A percentile compares a stretch with the other conserved stretches of the same genome.
These are phyloP conservation scores for Drosophila sp. DNA, from an alignment of 1,140 invertebrate species.

Conservation along the genomic window DNA sequence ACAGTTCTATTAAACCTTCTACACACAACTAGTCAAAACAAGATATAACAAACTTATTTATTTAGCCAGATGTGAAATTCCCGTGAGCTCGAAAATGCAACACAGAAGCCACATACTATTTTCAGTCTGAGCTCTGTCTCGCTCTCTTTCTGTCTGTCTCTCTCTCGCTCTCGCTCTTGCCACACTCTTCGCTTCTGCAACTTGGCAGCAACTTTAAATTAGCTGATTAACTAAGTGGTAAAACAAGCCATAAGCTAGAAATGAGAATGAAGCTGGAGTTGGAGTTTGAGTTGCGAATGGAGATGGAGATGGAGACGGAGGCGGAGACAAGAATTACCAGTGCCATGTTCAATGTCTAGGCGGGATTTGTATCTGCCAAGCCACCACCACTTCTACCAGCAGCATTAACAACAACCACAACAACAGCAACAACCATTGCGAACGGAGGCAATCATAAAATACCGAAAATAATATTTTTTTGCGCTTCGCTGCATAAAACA, in stretches of 20 bases:
- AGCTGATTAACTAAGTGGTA: constrained; percentile 80
- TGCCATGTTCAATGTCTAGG: constrained; percentile 68
- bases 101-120: constrained; percentile 22
- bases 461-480: constrained; percentile 79
- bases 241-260: constrained; percentile 71
- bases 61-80: not conserved
- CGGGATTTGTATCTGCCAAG: constrained; percentile 65
- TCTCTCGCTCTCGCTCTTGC: not conserved
- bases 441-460: constrained; percentile 78
- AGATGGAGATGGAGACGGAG: constrained; percentile 17
- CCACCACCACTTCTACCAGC: constrained; percentile 13
- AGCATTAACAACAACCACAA: constrained; percentile 19
- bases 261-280: constrained; percentile 12
- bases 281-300: constrained; percentile 22
- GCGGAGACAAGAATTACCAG: constrained; percentile 36
- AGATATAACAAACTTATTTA: constrained; percentile 12
- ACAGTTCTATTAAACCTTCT: not conserved
- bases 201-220: constrained; percentile 65
- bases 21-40: not conserved
- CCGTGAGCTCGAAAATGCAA: constrained; percentile 5
- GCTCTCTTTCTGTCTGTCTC: not conserved
- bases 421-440: constrained; percentile 54
- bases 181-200: constrained; percentile 12
- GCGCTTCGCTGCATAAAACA: constrained; percentile 72
- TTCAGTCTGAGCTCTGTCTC: constrained; percentile 4